A percentile compares a stretch with the other conserved stretches of the same genome.
Conservation (phyloP, 2,888 invertebrate genomes). For the Eupithecia inturbata region DNA sequence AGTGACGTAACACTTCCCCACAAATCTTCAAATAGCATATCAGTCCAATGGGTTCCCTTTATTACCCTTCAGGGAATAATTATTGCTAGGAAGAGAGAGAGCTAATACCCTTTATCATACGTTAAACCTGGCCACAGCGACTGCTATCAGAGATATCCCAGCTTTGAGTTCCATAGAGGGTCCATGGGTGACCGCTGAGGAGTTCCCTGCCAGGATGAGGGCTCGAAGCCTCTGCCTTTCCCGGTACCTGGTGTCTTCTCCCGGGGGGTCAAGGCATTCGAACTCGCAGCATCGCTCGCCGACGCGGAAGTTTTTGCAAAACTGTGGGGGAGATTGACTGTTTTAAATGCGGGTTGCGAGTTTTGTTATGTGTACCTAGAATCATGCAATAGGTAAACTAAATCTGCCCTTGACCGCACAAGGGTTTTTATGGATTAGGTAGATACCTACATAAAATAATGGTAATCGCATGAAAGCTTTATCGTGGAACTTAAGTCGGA, state of each 20-base stretch:
- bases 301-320: slow-evolving; percentile 92
- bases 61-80: neutral
- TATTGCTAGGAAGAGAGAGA: neutral
- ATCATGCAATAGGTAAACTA: neutral
- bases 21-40: slow-evolving; percentile 25
- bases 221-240: slow-evolving; percentile 85
- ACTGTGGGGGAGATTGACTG: slow-evolving; percentile 78
- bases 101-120: slow-evolving; percentile 59
- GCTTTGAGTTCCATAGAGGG: slow-evolving; percentile 65
- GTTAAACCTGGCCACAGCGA: slow-evolving; percentile 69
- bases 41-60: slow-evolving; percentile 19
- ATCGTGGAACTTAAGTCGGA: neutral
- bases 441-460: neutral
- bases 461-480: neutral
- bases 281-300: slow-evolving; percentile 95
- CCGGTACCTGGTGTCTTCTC: slow-evolving; percentile 85
- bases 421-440: neutral
- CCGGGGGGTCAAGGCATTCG: slow-evolving; percentile 92
- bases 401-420: neutral
- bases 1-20: slow-evolving; percentile 11
- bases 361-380: neutral
- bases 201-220: slow-evolving; percentile 85
- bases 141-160: slow-evolving; percentile 69
- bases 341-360: neutral
- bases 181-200: slow-evolving; percentile 68